A percentile compares a stretch with the other conserved stretches of the same genome.
Conservation (phyloP, 2,888 invertebrate genomes). For the Chironomus riparius region DNA sequence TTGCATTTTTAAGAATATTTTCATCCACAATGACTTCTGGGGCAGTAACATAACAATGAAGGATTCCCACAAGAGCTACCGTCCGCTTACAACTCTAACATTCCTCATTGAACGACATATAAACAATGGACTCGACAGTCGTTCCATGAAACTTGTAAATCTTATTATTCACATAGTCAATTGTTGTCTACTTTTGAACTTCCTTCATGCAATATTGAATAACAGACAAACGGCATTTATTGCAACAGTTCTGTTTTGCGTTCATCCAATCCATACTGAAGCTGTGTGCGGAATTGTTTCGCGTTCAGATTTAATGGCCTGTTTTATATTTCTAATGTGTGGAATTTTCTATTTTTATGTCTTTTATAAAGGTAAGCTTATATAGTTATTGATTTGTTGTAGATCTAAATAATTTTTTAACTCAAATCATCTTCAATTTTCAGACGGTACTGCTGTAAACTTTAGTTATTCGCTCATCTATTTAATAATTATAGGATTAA, state of each 20-base stretch:
- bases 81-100: slow-evolving; percentile 80
- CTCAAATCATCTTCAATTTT: not conserved
- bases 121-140: slow-evolving; percentile 45
- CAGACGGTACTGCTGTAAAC: not conserved
- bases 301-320: slow-evolving; percentile 80
- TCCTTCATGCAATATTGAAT: slow-evolving; percentile 15
- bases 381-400: no score
- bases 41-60: slow-evolving; percentile 70
- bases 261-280: slow-evolving; percentile 91
- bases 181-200: slow-evolving; percentile 22
- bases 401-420: not conserved
- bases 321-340: slow-evolving; percentile 63
- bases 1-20: no score
- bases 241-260: slow-evolving; percentile 68
- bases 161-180: slow-evolving; percentile 34
- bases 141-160: slow-evolving; percentile 39
- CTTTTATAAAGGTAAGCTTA: slow-evolving; percentile 24
- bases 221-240: slow-evolving; percentile 48
- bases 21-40: slow-evolving; percentile 84
- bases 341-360: slow-evolving; percentile 54
- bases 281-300: slow-evolving; percentile 89
- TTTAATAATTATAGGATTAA: not conserved
- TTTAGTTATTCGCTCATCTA: not conserved
- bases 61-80: slow-evolving; percentile 88
- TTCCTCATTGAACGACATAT: slow-evolving; percentile 45